phyloP scores from a whole-genome alignment of 2,113 vertebrate genomes.

The Turnix velox region DNA sequence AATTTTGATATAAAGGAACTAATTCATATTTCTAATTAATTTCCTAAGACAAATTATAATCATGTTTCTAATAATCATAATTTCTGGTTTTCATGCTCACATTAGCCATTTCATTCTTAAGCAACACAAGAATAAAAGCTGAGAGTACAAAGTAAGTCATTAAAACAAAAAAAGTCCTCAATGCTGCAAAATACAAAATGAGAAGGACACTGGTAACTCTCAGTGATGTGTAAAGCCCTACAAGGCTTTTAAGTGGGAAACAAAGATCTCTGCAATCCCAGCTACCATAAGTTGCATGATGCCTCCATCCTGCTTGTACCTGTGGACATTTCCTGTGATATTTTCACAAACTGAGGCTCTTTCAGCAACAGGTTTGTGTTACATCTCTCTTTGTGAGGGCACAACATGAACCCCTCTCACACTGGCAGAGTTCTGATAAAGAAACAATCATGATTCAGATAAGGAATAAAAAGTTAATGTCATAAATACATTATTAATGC shows the following conservation, averaged over 20 bases:
- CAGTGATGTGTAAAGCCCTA: not conserved
- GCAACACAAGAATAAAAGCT: not conserved
- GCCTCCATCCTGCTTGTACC: not conserved
- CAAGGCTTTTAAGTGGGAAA: not conserved
- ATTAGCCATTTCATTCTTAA: not conserved
- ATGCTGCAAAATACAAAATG: not conserved
- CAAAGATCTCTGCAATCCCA: not conserved
- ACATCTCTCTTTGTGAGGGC: not conserved
- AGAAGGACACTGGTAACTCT: not conserved
- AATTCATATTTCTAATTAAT: not conserved
- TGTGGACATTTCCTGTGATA: not conserved
- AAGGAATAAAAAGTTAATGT: not conserved
- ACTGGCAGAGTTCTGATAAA: not conserved
- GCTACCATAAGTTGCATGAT: fast-evolving
- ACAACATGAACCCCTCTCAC: fast-evolving
- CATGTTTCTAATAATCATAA: not conserved
- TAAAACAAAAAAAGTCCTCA: not conserved
- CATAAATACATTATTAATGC: not conserved
- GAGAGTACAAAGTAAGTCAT: not conserved
- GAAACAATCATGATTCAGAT: fast-evolving
- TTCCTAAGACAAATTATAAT: not conserved
- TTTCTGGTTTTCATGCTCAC: not conserved
- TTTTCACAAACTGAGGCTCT: not conserved
- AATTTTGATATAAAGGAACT: not conserved
- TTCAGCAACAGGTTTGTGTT: not conserved